phyloP scores from a whole-genome alignment of 2,888 invertebrate genomes.

The Folsomia manolachei region DNA sequence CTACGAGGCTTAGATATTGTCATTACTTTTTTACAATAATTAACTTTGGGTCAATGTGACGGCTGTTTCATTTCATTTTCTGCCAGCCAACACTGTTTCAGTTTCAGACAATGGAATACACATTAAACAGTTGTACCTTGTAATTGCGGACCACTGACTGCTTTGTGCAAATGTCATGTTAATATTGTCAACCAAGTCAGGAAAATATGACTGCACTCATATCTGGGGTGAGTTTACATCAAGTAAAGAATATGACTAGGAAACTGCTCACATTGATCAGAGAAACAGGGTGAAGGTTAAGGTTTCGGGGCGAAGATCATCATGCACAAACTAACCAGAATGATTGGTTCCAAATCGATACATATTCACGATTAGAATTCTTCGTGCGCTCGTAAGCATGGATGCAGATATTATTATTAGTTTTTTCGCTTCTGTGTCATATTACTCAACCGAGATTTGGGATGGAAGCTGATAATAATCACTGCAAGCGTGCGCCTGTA shows the following conservation, averaged over 20 bases:
- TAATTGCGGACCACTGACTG: not conserved
- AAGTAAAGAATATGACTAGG: too few species aligned
- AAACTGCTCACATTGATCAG: too few species aligned
- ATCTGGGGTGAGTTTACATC: too few species aligned
- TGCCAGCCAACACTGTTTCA: too few species aligned
- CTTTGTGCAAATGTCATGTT: not conserved
- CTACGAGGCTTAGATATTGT: too few species aligned
- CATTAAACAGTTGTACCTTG: not conserved
- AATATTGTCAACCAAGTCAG: not conserved
- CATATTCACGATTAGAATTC: not conserved
- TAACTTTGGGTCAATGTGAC: not conserved
- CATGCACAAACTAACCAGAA: not conserved
- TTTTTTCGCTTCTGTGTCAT: not conserved
- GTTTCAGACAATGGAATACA: too few species aligned
- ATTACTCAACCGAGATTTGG: not conserved
- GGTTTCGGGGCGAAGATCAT: not conserved
- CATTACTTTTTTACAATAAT: not conserved
- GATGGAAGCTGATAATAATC: slow-evolving; percentile 8
- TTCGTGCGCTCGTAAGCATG: not conserved
- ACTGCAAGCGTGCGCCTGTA: slow-evolving; percentile 1
- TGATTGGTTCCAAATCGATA: not conserved
- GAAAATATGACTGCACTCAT: too few species aligned
- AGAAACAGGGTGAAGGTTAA: not conserved
- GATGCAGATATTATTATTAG: not conserved
- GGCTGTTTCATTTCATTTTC: too few species aligned